Conservation (phyloP, 2,113 vertebrate genomes). For the Lamprotornis superbus region DNA sequence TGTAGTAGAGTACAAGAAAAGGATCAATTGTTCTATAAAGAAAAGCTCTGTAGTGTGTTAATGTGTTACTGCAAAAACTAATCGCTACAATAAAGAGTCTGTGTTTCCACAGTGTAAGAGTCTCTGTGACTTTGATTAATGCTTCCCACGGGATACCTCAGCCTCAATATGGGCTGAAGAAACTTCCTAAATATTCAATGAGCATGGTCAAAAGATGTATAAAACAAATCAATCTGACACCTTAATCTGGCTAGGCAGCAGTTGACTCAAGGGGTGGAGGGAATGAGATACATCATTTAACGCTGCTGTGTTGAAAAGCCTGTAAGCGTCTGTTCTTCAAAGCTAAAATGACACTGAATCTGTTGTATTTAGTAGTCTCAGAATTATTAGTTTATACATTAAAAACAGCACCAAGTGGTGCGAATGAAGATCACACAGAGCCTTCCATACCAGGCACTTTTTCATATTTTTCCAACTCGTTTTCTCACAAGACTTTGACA, state of each 20-base stretch:
- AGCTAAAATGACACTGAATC: slow-evolving; percentile 77
- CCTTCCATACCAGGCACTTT: slow-evolving; percentile 23
- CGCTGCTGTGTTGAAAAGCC: slow-evolving; percentile 87
- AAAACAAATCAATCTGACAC: slow-evolving; percentile 93
- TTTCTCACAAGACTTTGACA: slow-evolving; percentile 45
- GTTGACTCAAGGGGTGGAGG: slow-evolving; percentile 87
- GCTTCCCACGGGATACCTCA: slow-evolving; percentile 86
- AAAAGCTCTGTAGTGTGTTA: slow-evolving; percentile 84
- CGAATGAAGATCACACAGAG: slow-evolving; percentile 51
- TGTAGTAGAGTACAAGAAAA: slow-evolving; percentile 74
- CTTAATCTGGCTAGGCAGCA: slow-evolving; percentile 93
- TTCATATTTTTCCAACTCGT: slow-evolving; percentile 30
- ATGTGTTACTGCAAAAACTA: slow-evolving; percentile 86
- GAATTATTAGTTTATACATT: slow-evolving; percentile 78
- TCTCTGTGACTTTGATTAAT: slow-evolving; percentile 84
- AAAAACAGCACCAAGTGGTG: slow-evolving; percentile 69
- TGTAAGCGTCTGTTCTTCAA: slow-evolving; percentile 86
- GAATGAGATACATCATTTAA: slow-evolving; percentile 88
- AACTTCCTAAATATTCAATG: slow-evolving; percentile 90
- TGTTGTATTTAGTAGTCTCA: slow-evolving; percentile 75
- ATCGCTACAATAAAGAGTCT: slow-evolving; percentile 84
- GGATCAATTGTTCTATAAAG: slow-evolving; percentile 82
- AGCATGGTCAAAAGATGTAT: slow-evolving; percentile 90
- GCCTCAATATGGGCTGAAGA: slow-evolving; percentile 87
- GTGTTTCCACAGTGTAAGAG: slow-evolving; percentile 81